Evolutionary conservation across 2,113 vertebrate genomes (phyloP).

Genomic region (Euleptes europaea): DNA sequence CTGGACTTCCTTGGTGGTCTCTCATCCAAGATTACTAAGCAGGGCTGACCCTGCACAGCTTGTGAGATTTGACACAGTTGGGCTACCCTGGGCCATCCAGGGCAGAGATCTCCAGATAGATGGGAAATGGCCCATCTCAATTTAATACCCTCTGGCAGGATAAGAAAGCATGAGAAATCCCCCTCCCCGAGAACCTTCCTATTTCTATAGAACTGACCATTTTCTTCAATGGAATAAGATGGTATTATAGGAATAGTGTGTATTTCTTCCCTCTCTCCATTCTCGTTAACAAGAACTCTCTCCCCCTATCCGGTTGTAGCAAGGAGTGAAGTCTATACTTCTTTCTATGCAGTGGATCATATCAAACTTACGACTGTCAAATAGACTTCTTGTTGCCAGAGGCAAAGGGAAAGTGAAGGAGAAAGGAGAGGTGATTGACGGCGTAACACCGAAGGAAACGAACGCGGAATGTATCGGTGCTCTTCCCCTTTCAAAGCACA

Average conservation of each 20-base stretch:
- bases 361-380: constrained; percentile 7
- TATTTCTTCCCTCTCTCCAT: neutral
- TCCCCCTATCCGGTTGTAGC: too few species aligned
- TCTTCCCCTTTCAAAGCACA: constrained; percentile 33
- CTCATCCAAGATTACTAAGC: too few species aligned
- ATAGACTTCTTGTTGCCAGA: neutral
- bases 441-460: constrained; percentile 32
- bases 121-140: neutral
- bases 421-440: constrained; percentile 40
- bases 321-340: neutral
- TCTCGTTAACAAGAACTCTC: neutral
- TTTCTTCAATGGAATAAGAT: too few species aligned
- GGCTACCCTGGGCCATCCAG: too few species aligned
- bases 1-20: too few species aligned
- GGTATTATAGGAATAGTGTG: neutral
- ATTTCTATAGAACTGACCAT: neutral
- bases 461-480: constrained; percentile 48
- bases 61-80: too few species aligned
- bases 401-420: constrained; percentile 22
- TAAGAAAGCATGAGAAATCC: neutral
- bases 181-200: too few species aligned
- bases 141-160: neutral
- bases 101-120: too few species aligned
- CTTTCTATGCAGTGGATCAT: constrained; percentile 15
- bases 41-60: too few species aligned